Conservation (phyloP, 2,113 vertebrate genomes). For the Orientallactaga bullata region DNA sequence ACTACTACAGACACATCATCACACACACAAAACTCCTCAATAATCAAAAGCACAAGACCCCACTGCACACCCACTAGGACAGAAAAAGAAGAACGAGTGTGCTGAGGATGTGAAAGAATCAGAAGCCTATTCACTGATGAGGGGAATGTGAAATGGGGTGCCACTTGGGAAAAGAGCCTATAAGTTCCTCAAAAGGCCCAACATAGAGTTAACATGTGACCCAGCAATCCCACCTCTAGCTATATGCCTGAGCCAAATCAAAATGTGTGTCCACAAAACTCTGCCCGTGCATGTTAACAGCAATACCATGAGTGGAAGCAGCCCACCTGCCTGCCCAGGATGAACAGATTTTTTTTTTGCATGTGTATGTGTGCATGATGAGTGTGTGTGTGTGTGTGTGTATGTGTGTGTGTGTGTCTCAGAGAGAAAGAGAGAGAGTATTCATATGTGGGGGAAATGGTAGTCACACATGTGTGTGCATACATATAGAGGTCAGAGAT, state of each 20-base stretch:
- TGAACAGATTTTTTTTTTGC: neutral
- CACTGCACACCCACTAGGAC: neutral
- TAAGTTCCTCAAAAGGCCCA: slow-evolving; percentile 8
- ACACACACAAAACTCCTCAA: neutral
- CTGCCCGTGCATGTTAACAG: neutral
- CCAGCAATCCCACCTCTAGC: neutral
- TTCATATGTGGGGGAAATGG: neutral
- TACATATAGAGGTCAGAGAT: too few species aligned
- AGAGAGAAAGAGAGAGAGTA: too few species aligned
- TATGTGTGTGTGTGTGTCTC: too few species aligned
- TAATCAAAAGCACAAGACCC: slow-evolving; percentile 9
- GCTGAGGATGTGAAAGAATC: neutral
- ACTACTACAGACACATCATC: too few species aligned
- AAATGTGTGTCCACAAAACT: slow-evolving; percentile 13
- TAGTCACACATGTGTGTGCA: too few species aligned
- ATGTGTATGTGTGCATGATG: too few species aligned
- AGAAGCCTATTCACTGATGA: neutral
- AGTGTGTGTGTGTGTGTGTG: too few species aligned
- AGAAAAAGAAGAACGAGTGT: neutral
- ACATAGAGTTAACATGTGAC: neutral
- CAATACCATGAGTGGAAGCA: slow-evolving; percentile 8
- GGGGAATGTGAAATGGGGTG: neutral
- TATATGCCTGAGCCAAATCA: slow-evolving; percentile 15
- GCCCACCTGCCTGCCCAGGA: neutral
- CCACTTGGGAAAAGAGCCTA: neutral